Conservation (phyloP, 37 sponge, comb jelly and placozoan species). For the Spongilla lacustris region DNA sequence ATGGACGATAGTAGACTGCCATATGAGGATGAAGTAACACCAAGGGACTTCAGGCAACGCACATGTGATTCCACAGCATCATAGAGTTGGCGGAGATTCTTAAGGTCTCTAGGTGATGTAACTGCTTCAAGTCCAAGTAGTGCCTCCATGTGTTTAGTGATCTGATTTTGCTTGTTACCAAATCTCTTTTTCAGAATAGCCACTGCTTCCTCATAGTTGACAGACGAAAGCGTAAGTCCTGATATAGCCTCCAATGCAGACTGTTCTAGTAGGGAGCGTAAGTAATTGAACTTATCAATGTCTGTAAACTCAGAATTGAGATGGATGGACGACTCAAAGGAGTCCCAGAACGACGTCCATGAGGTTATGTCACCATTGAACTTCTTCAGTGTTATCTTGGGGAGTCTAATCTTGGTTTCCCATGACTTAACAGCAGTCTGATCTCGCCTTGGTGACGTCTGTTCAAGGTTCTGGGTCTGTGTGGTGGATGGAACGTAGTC, state of each 20-base stretch:
- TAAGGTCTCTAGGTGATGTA: slow-evolving; percentile 2
- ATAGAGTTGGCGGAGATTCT: slow-evolving; percentile 10
- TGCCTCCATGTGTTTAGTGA: slow-evolving; percentile 30
- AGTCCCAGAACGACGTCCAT: slow-evolving; percentile 30
- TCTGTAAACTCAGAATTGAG: background rate
- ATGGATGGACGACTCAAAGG: slow-evolving; percentile 31
- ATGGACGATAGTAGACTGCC: slow-evolving; percentile 21
- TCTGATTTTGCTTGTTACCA: slow-evolving; percentile 17
- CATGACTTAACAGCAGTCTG: too few species aligned
- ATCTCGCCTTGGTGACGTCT: too few species aligned
- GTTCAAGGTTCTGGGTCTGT: too few species aligned
- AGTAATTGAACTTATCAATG: slow-evolving; percentile 37
- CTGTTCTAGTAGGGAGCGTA: slow-evolving; percentile 19
- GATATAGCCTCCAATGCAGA: slow-evolving; percentile 28
- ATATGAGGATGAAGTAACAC: slow-evolving; percentile 23
- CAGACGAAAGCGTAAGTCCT: slow-evolving; percentile 16
- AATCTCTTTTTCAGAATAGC: slow-evolving; percentile 23
- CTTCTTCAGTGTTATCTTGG: slow-evolving; percentile 13
- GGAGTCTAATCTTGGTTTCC: too few species aligned
- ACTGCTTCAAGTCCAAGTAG: slow-evolving; percentile 19
- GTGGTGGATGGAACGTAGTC: too few species aligned
- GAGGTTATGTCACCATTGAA: slow-evolving; percentile 32
- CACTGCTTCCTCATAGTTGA: slow-evolving; percentile 26
- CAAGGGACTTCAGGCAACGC: slow-evolving; percentile 23
- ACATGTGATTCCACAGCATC: slow-evolving; percentile 13